Evolutionary conservation across 1,140 invertebrate species (phyloP).

Genomic region (Drosophila ohnishii): DNA sequence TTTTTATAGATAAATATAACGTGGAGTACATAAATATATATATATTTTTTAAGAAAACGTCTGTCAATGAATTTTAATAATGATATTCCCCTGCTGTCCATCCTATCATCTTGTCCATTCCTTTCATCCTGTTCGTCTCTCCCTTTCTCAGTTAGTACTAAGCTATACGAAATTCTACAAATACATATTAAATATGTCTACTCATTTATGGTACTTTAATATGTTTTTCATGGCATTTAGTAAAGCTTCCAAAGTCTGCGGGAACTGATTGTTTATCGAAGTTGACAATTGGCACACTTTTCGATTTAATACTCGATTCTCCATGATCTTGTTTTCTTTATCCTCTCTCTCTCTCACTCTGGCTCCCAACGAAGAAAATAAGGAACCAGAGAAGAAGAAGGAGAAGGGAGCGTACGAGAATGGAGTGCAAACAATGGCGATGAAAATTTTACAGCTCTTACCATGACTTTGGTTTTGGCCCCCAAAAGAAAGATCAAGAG

Average conservation of each 20-base stretch:
- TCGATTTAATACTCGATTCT: constrained; percentile 23
- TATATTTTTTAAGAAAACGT: no score
- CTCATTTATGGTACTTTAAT: no score
- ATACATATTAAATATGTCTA: no score
- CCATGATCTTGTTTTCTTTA: constrained; percentile 30
- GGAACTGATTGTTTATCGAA: constrained; percentile 48
- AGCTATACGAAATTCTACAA: no score
- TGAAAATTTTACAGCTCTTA: constrained; percentile 50
- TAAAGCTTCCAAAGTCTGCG: not conserved
- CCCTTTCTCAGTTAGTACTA: no score
- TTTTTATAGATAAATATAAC: not conserved
- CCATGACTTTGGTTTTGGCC: constrained; percentile 46
- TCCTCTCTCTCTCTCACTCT: constrained; percentile 4
- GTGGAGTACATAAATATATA: not conserved
- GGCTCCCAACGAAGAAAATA: not conserved
- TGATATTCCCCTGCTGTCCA: no score
- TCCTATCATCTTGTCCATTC: no score
- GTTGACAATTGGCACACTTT: constrained; percentile 71
- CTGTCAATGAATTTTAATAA: no score
- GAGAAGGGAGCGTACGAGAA: constrained; percentile 2
- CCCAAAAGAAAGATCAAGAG: constrained; percentile 31
- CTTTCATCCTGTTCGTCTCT: no score
- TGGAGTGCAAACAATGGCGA: constrained; percentile 32
- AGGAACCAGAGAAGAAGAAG: constrained; percentile 5
- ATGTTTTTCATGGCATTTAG: no score